phyloP scores from a whole-genome alignment of 2,888 invertebrate genomes.

The Creontiades dilutus region DNA sequence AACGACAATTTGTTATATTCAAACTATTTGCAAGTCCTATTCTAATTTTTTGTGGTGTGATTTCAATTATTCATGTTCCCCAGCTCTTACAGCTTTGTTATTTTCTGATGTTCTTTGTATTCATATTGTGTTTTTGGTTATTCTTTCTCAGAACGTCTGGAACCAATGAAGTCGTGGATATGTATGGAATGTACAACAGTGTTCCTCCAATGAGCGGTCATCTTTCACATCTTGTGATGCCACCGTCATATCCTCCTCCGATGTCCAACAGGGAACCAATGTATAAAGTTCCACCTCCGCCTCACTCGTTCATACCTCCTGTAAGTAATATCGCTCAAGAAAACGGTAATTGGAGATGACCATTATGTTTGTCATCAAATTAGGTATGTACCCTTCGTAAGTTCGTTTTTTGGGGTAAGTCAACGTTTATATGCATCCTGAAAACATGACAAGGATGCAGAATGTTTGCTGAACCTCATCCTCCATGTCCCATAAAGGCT shows the following conservation, averaged over 20 bases:
- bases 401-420: too few relatives aligned
- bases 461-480: too few relatives aligned
- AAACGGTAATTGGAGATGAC: background rate
- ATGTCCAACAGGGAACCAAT: constrained; percentile 74
- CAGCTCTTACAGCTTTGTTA: too few relatives aligned
- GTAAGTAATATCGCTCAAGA: constrained; percentile 77
- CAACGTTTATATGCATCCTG: too few relatives aligned
- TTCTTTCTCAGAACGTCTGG: constrained; percentile 10
- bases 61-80: too few relatives aligned
- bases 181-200: constrained; percentile 74
- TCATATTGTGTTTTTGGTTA: background rate
- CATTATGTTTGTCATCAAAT: background rate
- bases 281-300: constrained; percentile 74
- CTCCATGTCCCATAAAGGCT: too few relatives aligned
- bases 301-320: constrained; percentile 75
- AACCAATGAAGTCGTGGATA: constrained; percentile 71
- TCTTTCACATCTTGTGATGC: constrained; percentile 72
- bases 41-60: background rate
- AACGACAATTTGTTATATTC: background rate
- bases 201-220: constrained; percentile 64
- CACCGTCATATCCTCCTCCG: constrained; percentile 72
- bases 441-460: too few relatives aligned
- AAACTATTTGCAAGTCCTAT: background rate
- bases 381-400: background rate
- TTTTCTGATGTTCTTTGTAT: too few relatives aligned